Conservation (phyloP, 2,797 vertebrate genomes). For the Moxostoma hubbsi region DNA sequence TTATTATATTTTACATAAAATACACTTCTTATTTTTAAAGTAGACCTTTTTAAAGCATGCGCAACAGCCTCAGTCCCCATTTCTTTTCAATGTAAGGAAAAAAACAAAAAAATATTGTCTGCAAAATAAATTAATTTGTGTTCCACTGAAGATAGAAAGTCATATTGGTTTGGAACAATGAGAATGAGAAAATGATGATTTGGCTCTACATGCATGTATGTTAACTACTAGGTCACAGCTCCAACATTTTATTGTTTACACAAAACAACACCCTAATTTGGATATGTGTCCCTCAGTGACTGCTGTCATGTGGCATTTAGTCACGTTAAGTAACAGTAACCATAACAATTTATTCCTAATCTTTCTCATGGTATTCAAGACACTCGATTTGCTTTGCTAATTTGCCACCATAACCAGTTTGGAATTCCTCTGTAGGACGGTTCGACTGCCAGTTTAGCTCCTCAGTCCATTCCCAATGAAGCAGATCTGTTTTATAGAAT, state of each 20-base stretch:
- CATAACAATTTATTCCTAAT: conserved; percentile 48
- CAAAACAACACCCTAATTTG: conserved; percentile 31
- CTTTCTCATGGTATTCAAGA: conserved; percentile 15
- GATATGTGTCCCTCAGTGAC: conserved; percentile 3
- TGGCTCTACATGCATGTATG: background rate
- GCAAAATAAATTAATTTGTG: no score
- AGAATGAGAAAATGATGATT: background rate
- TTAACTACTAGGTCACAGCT: background rate
- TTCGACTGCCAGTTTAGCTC: conserved; percentile 12
- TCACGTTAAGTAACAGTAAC: conserved; percentile 56
- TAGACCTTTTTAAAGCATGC: no score
- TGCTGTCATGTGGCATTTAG: conserved; percentile 42
- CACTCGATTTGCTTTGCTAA: conserved; percentile 33
- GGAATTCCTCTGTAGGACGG: conserved; percentile 28
- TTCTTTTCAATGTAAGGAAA: no score
- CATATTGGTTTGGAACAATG: no score
- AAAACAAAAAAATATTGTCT: no score
- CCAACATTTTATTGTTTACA: conserved; percentile 25
- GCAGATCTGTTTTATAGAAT: conserved; percentile 17
- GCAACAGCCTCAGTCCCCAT: no score
- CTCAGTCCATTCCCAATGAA: conserved; percentile 17
- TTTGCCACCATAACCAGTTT: conserved; percentile 30
- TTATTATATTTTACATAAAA: no score
- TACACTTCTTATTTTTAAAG: no score
- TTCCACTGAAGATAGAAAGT: no score